Percentiles rank a stretch among this genome's conserved stretches.
Evolutionary conservation across 2,888 invertebrate genomes (phyloP).

Genomic region (Drepana falcataria): DNA sequence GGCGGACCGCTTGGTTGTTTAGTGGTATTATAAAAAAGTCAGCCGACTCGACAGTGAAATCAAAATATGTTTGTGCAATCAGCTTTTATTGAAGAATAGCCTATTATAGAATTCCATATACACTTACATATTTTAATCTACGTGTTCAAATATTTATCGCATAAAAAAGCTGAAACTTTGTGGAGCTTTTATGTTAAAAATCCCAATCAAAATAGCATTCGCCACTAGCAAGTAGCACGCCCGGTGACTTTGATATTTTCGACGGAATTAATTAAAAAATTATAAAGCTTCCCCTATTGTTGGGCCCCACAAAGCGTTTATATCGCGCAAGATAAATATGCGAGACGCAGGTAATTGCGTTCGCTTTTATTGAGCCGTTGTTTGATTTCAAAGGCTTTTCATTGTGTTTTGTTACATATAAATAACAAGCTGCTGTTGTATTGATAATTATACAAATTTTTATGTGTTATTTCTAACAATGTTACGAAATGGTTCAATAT

Average conservation of each 20-base stretch:
- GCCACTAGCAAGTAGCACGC: constrained; percentile 54
- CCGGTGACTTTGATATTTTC: constrained; percentile 78
- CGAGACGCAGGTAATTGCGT: constrained; percentile 69
- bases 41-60: too few species aligned
- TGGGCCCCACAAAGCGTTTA: constrained; percentile 60
- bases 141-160: too few species aligned
- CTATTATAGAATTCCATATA: too few species aligned
- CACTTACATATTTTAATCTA: too few species aligned
- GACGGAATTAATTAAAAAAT: constrained; percentile 77
- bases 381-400: constrained; percentile 70
- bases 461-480: not conserved
- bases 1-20: too few species aligned
- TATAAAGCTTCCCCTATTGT: constrained; percentile 65
- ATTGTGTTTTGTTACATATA: constrained; percentile 41
- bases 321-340: constrained; percentile 72
- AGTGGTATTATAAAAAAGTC: too few species aligned
- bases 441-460: constrained; percentile 1
- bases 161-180: constrained; percentile 25
- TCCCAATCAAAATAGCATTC: constrained; percentile 60
- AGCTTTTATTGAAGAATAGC: too few species aligned
- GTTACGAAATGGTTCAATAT: too few species aligned
- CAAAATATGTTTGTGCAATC: too few species aligned
- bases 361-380: constrained; percentile 69
- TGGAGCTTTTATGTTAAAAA: constrained; percentile 57
- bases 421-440: constrained; percentile 12